Conservation (phyloP, 2,797 vertebrate species). For the Serranus cabrilla region DNA sequence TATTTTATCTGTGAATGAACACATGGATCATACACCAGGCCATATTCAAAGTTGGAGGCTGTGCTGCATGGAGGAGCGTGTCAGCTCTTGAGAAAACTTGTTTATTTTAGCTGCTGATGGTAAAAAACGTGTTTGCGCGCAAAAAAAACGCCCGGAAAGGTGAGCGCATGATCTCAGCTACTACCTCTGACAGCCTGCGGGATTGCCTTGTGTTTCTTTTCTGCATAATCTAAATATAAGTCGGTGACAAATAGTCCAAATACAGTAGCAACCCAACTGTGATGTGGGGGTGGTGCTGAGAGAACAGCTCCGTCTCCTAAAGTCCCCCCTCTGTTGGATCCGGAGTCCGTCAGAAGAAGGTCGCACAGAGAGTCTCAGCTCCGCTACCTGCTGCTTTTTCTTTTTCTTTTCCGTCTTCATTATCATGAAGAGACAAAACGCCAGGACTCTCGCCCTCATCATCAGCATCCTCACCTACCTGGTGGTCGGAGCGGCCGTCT, state of each 20-base stretch:
- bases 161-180: constrained; percentile 4
- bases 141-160: constrained; percentile 7
- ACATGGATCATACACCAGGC: constrained; percentile 24
- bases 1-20: constrained; percentile 61
- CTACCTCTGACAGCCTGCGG: constrained; percentile 58
- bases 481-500: constrained; percentile 97
- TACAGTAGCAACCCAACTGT: constrained; percentile 81
- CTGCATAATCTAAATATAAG: constrained; percentile 74
- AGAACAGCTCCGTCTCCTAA: constrained; percentile 87
- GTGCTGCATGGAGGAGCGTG: neutral
- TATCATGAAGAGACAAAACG: constrained; percentile 98
- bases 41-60: constrained; percentile 26
- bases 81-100: neutral
- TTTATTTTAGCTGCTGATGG: constrained; percentile 24
- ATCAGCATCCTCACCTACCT: constrained; percentile 99
- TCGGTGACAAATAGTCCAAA: constrained; percentile 83
- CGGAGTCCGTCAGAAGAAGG: constrained; percentile 61
- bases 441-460: constrained; percentile 96
- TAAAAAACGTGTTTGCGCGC: constrained; percentile 7
- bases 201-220: constrained; percentile 69
- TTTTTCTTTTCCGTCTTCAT: too few species aligned
- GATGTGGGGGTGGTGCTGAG: constrained; percentile 91
- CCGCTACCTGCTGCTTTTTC: neutral
- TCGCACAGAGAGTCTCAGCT: constrained; percentile 49
- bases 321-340: constrained; percentile 62